Evolutionary conservation across 1,140 invertebrate species (phyloP).

Genomic region (Cherax destructor): DNA sequence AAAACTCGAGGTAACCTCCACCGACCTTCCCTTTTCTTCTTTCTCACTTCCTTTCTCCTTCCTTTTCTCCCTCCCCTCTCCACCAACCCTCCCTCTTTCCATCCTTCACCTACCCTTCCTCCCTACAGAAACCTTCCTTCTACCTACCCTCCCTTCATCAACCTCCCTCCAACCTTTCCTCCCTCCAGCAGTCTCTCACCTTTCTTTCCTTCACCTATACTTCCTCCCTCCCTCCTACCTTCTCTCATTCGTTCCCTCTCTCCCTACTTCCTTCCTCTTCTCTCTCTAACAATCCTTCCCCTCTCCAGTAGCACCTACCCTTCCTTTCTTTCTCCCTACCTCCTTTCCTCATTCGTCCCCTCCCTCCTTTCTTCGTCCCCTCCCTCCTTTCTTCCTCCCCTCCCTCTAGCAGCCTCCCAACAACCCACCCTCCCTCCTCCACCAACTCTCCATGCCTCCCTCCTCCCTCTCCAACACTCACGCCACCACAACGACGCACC

Average conservation of each 20-base stretch:
- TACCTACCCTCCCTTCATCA: not conserved
- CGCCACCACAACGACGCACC: slow-evolving; percentile 18
- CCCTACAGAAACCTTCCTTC: not conserved
- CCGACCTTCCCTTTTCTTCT: too few relatives aligned
- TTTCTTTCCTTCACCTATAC: not conserved
- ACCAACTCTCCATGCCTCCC: not conserved
- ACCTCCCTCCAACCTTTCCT: not conserved
- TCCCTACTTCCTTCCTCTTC: not conserved
- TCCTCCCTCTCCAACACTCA: not conserved
- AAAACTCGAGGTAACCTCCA: too few relatives aligned
- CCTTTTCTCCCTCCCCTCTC: not conserved
- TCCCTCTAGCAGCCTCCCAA: not conserved
- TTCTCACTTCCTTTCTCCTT: not conserved
- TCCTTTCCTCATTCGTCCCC: not conserved
- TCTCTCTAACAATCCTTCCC: not conserved
- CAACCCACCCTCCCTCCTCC: not conserved
- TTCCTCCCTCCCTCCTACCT: not conserved
- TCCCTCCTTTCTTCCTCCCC: not conserved
- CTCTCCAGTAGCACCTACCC: not conserved
- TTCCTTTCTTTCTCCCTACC: too few relatives aligned
- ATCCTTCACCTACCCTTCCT: not conserved
- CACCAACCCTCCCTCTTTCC: not conserved
- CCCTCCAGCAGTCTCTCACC: not conserved
- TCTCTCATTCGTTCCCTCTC: not conserved
- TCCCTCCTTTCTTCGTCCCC: not conserved